phyloP scores from a whole-genome alignment of 2,113 vertebrate species.

The Sarotherodon lohbergeri region DNA sequence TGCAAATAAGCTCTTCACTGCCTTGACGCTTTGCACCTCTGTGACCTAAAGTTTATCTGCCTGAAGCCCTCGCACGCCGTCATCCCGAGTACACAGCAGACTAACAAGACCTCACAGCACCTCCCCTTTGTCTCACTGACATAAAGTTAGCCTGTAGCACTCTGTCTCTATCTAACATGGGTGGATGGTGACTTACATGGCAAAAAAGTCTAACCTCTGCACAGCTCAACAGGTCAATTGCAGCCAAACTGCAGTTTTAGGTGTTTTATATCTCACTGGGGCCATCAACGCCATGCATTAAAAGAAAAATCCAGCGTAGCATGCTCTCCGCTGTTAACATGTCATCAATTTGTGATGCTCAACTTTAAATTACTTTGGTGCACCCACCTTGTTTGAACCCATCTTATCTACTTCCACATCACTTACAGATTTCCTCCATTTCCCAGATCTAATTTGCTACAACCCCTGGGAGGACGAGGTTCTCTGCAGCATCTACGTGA shows the following conservation, averaged over 20 bases:
- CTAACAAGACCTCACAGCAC: not conserved
- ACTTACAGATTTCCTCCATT: not conserved
- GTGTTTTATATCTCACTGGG: not conserved
- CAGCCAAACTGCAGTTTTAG: not conserved
- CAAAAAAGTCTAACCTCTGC: not conserved
- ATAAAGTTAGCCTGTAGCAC: not conserved
- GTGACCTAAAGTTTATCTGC: slow-evolving; percentile 19
- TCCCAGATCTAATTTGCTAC: slow-evolving; percentile 7
- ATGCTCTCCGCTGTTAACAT: not conserved
- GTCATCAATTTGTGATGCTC: not conserved
- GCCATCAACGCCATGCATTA: not conserved
- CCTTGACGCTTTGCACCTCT: not conserved
- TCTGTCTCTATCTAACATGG: not conserved
- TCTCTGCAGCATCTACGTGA: not conserved
- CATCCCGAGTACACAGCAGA: not conserved
- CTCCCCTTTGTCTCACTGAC: not conserved
- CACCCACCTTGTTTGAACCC: not conserved
- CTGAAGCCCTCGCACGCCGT: not conserved
- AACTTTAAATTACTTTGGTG: not conserved
- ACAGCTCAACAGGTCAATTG: not conserved
- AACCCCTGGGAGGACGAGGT: not conserved
- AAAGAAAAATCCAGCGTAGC: not conserved
- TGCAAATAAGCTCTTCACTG: not conserved
- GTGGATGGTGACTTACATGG: not conserved
- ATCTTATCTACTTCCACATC: not conserved